Evolutionary conservation across 1,140 invertebrate species (phyloP).

Genomic region (Hyles euphorbiae): DNA sequence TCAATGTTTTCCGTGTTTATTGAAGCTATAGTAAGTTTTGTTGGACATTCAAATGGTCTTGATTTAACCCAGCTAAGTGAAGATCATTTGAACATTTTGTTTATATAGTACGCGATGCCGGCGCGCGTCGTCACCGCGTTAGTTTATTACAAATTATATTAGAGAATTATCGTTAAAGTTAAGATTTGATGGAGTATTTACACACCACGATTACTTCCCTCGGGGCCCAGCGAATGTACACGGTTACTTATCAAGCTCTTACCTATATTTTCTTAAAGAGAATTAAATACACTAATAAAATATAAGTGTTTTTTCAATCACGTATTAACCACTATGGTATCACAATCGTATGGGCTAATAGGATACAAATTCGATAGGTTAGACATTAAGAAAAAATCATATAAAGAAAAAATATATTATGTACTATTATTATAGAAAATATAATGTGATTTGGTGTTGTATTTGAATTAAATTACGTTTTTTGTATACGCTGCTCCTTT

Average conservation of each 20-base stretch:
- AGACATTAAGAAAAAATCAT: conserved; percentile 30
- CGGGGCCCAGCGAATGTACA: conserved; percentile 40
- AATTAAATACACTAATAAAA: conserved; percentile 30
- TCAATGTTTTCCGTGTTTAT: too few species aligned
- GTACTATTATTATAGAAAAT: conserved; percentile 72
- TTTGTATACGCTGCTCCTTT: conserved; percentile 62
- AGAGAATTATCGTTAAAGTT: conserved; percentile 42
- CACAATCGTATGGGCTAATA: neutral
- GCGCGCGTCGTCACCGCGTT: too few species aligned
- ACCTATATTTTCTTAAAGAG: conserved; percentile 59
- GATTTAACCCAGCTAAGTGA: conserved; percentile 64
- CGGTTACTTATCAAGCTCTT: conserved; percentile 35
- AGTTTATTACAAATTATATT: conserved; percentile 23
- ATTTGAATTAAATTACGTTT: conserved; percentile 73
- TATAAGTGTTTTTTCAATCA: conserved; percentile 24
- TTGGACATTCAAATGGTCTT: conserved; percentile 41
- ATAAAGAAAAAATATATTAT: conserved; percentile 62
- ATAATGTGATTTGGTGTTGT: conserved; percentile 74
- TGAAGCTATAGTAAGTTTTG: too few species aligned
- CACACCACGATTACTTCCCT: conserved; percentile 36
- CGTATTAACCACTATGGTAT: conserved; percentile 1
- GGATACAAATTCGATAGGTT: too few species aligned
- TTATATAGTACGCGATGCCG: neutral
- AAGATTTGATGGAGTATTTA: conserved; percentile 41
- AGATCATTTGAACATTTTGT: conserved; percentile 45